Evolutionary conservation across 2,113 vertebrate genomes (phyloP).

Genomic region (Illadopsis cleaveri): DNA sequence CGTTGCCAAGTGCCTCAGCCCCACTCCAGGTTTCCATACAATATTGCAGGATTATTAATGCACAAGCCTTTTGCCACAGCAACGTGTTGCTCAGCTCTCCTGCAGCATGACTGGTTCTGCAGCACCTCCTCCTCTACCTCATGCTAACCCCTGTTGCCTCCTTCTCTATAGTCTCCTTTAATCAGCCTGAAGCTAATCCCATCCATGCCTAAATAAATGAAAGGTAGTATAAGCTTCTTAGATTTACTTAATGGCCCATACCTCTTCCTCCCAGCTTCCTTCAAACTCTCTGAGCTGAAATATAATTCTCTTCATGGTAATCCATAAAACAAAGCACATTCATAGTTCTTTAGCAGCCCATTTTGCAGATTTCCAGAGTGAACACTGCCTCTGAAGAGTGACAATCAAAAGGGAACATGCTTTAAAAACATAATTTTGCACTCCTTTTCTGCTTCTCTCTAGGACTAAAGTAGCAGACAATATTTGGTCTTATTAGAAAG

Average conservation of each 20-base stretch:
- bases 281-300: neutral
- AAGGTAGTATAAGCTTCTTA: conserved; percentile 20
- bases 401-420: neutral
- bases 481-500: neutral
- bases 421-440: neutral
- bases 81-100: neutral
- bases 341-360: neutral
- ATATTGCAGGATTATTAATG: neutral
- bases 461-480: neutral
- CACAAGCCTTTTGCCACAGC: neutral
- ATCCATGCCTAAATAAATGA: neutral
- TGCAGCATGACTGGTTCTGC: neutral
- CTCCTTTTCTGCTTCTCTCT: neutral
- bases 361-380: neutral
- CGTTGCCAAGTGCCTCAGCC: neutral
- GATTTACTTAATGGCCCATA: neutral
- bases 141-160: neutral
- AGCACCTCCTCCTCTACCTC: neutral
- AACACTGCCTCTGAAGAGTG: neutral
- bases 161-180: neutral
- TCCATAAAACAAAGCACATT: neutral
- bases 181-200: neutral
- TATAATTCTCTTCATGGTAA: neutral
- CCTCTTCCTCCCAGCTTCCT: neutral
- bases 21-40: neutral